Conservation (phyloP, 2,888 invertebrate species). For the Tyria jacobaeae region DNA sequence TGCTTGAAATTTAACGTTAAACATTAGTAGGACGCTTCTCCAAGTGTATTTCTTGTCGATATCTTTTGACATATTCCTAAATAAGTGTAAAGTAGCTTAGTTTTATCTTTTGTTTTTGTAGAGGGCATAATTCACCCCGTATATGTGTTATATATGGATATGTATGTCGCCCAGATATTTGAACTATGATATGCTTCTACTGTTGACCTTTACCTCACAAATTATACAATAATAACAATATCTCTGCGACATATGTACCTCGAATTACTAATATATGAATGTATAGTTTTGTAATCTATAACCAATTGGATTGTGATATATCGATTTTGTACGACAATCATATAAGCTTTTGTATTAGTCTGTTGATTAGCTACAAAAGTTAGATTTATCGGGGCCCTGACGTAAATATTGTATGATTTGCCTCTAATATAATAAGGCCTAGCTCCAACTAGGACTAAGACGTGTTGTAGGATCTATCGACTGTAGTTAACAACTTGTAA, state of each 20-base stretch:
- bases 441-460: slow-evolving; percentile 13
- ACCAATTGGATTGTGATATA: slow-evolving; percentile 56
- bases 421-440: slow-evolving; percentile 26
- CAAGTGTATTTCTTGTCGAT: slow-evolving; percentile 65
- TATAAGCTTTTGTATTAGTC: slow-evolving; percentile 39
- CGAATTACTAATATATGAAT: slow-evolving; percentile 67
- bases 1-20: slow-evolving; percentile 34
- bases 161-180: slow-evolving; percentile 49
- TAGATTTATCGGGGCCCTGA: slow-evolving; percentile 46
- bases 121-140: slow-evolving; percentile 48
- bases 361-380: slow-evolving; percentile 37
- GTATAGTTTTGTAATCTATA: slow-evolving; percentile 53
- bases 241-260: slow-evolving; percentile 54
- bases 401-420: slow-evolving; percentile 40
- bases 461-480: slow-evolving; percentile 14
- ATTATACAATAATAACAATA: slow-evolving; percentile 24
- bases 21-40: slow-evolving; percentile 42
- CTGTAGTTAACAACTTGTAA: slow-evolving; percentile 16
- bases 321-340: slow-evolving; percentile 56
- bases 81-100: slow-evolving; percentile 78
- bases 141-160: slow-evolving; percentile 57
- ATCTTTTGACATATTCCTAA: slow-evolving; percentile 74
- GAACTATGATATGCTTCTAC: slow-evolving; percentile 10
- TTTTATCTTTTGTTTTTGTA: slow-evolving; percentile 54
- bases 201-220: slow-evolving; percentile 23